These are phyloP conservation scores for Euphonia xanthogaster DNA, from an alignment of 2,797 vertebrate species.

Conservation along the genomic window DNA sequence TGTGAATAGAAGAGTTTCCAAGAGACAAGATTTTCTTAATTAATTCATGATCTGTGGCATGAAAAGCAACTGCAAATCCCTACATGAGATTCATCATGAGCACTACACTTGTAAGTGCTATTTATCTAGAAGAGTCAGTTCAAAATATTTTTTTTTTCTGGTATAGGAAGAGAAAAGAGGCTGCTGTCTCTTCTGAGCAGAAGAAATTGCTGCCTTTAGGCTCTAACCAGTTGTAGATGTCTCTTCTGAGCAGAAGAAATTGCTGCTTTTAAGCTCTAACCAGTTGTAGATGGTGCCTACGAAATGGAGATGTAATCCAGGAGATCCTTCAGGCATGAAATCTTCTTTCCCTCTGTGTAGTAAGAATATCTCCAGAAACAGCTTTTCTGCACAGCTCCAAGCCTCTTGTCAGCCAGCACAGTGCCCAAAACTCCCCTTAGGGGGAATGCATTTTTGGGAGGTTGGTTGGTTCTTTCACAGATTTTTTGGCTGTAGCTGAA, in stretches of 20 bases:
- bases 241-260: not conserved
- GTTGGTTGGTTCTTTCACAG: not conserved
- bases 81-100: not conserved
- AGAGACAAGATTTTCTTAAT: conserved; percentile 43
- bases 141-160: not conserved
- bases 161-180: not conserved
- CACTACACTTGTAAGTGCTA: not conserved
- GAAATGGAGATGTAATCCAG: not conserved
- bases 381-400: not conserved
- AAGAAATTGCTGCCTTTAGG: not conserved
- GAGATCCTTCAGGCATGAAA: not conserved
- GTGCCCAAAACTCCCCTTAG: not conserved
- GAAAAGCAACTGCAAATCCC: conserved; percentile 10
- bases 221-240: not conserved
- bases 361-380: not conserved
- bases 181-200: not conserved
- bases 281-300: not conserved
- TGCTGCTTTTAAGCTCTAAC: not conserved
- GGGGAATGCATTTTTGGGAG: not conserved
- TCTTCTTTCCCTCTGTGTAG: not conserved
- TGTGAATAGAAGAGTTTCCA: conserved; percentile 43
- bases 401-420: not conserved
- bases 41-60: conserved; percentile 32
- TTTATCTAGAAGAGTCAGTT: conserved; percentile 4
- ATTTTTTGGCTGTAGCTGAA: not conserved